These are phyloP conservation scores for Tachysurus vachellii DNA, from an alignment of 2,113 vertebrate species.

Conservation along the genomic window DNA sequence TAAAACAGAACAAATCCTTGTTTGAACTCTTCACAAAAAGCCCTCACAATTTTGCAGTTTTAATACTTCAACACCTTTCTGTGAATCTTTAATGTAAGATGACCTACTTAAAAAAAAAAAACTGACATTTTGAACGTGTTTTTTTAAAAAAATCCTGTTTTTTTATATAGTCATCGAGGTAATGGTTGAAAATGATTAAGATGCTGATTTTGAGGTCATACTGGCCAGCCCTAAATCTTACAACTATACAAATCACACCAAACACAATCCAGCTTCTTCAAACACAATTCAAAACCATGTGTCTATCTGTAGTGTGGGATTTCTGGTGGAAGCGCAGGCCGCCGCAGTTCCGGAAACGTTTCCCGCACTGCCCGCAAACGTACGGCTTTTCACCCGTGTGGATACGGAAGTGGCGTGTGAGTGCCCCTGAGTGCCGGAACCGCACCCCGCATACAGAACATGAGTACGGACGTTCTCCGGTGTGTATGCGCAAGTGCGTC, in stretches of 20 bases:
- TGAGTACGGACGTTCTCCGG: constrained; percentile 69
- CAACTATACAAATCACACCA: neutral
- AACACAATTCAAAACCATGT: constrained; percentile 30
- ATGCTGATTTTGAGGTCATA: constrained; percentile 4
- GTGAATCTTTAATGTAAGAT: neutral
- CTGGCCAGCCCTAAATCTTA: neutral
- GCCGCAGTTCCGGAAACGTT: constrained; percentile 71
- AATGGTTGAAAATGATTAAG: neutral
- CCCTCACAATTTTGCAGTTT: neutral
- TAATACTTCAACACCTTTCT: neutral
- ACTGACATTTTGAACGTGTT: neutral
- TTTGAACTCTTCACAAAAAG: neutral
- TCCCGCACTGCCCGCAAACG: constrained; percentile 69
- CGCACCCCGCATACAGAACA: constrained; percentile 71
- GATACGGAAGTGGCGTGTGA: constrained; percentile 74
- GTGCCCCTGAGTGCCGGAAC: constrained; percentile 72
- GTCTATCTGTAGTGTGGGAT: constrained; percentile 59
- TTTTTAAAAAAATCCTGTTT: neutral
- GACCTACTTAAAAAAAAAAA: neutral
- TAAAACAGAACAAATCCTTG: neutral
- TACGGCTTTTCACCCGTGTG: constrained; percentile 75
- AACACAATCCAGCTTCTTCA: neutral
- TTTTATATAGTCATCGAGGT: neutral
- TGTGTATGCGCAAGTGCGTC: constrained; percentile 75
- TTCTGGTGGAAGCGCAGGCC: constrained; percentile 74